Conservation (phyloP, 2,113 vertebrate genomes). For the Ceyx margarethae region DNA sequence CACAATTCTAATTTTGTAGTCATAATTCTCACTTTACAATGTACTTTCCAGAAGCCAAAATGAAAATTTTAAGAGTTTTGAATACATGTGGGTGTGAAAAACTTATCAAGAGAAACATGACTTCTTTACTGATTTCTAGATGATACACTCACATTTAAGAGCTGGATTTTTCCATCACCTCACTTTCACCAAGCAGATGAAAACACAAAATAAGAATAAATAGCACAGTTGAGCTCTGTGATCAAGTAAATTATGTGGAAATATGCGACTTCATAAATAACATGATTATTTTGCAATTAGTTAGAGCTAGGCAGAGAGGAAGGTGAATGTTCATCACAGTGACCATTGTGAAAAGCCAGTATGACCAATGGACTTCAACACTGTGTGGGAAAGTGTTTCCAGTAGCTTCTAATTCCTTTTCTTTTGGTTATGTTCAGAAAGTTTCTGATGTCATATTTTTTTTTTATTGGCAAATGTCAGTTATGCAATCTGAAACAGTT, state of each 20-base stretch:
- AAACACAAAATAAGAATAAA: conserved; percentile 21
- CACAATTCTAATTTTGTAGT: conserved; percentile 17
- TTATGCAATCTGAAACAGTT: conserved; percentile 63
- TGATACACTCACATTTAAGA: neutral
- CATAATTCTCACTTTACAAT: conserved; percentile 16
- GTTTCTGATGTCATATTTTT: conserved; percentile 10
- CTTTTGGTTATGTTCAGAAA: conserved; percentile 6
- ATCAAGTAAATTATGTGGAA: neutral
- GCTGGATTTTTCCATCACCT: conserved; percentile 1
- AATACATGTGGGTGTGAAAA: conserved; percentile 20
- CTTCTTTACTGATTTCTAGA: conserved; percentile 16
- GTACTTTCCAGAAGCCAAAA: conserved; percentile 36
- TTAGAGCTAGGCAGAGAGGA: neutral
- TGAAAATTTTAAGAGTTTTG: conserved; percentile 12
- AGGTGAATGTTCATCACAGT: neutral
- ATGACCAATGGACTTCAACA: neutral
- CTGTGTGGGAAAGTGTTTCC: neutral
- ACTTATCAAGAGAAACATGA: conserved; percentile 23
- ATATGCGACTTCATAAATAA: neutral
- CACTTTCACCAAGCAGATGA: neutral
- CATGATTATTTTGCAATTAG: neutral
- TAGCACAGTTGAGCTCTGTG: neutral
- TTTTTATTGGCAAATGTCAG: conserved; percentile 62
- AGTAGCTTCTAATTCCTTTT: neutral
- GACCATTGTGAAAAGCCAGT: neutral